phyloP scores from a whole-genome alignment of 2,113 vertebrate species.

The Calyptommatus sinebrachiatus region DNA sequence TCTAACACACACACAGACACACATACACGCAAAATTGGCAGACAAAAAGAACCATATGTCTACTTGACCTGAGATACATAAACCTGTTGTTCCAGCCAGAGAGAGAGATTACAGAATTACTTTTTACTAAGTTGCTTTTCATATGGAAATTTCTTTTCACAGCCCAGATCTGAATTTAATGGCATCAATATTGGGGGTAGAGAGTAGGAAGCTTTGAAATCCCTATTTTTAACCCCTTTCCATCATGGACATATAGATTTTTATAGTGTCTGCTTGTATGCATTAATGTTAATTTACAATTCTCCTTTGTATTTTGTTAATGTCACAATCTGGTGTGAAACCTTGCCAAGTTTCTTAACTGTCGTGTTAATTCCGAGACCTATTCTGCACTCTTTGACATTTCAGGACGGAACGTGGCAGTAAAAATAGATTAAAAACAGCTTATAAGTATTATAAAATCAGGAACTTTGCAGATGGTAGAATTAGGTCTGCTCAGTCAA shows the following conservation, averaged over 20 bases:
- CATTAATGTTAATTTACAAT: constrained; percentile 79
- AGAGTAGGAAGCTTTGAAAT: constrained; percentile 50
- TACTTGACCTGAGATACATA: constrained; percentile 76
- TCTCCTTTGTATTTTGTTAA: constrained; percentile 82
- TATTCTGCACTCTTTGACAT: constrained; percentile 81
- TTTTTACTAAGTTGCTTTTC: constrained; percentile 79
- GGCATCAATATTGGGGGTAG: constrained; percentile 62
- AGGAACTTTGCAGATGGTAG: constrained; percentile 82
- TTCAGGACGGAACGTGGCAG: constrained; percentile 84
- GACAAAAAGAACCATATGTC: constrained; percentile 73
- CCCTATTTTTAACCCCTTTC: constrained; percentile 74
- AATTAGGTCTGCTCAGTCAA: constrained; percentile 74
- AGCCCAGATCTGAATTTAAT: constrained; percentile 75
- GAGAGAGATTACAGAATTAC: constrained; percentile 73
- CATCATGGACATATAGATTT: constrained; percentile 80
- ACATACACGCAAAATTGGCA: constrained; percentile 60
- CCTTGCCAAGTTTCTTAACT: constrained; percentile 84
- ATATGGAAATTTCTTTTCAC: constrained; percentile 82
- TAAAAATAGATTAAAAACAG: constrained; percentile 88
- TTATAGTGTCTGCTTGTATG: constrained; percentile 77
- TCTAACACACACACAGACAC: constrained; percentile 14
- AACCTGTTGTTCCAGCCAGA: constrained; percentile 78
- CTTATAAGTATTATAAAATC: constrained; percentile 85
- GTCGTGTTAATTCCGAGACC: constrained; percentile 85
- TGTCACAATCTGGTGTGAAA: constrained; percentile 82